phyloP scores from a whole-genome alignment of 2,113 vertebrate genomes.

The Willisornis vidua region DNA sequence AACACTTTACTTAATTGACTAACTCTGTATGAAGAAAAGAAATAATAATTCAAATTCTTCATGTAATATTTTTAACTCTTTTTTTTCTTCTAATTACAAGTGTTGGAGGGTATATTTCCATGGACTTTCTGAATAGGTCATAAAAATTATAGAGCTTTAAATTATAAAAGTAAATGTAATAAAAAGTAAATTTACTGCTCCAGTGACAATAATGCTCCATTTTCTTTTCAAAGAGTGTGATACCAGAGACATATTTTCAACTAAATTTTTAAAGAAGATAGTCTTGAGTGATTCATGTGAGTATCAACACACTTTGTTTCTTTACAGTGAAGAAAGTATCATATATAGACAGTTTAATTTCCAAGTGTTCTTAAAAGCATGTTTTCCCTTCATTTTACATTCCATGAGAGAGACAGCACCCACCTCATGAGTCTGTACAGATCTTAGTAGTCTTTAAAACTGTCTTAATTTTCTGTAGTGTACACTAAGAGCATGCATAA shows the following conservation, averaged over 20 bases:
- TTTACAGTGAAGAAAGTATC: not conserved
- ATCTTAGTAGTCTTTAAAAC: not conserved
- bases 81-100: not conserved
- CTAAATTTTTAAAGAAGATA: not conserved
- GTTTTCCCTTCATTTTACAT: not conserved
- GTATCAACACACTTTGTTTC: not conserved
- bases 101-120: not conserved
- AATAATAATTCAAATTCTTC: not conserved
- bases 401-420: not conserved
- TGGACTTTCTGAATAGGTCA: not conserved
- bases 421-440: not conserved
- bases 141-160: not conserved
- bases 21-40: not conserved
- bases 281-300: not conserved
- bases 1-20: not conserved
- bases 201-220: not conserved
- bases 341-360: not conserved
- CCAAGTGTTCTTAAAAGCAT: accelerated
- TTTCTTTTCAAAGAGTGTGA: not conserved
- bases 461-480: not conserved
- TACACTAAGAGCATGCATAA: not conserved
- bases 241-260: not conserved
- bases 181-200: not conserved
- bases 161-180: not conserved
- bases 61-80: not conserved